A percentile compares a stretch with the other conserved stretches of the same genome.
Evolutionary conservation across 2,888 invertebrate species (phyloP).

Genomic region (Augochlorella aurata): DNA sequence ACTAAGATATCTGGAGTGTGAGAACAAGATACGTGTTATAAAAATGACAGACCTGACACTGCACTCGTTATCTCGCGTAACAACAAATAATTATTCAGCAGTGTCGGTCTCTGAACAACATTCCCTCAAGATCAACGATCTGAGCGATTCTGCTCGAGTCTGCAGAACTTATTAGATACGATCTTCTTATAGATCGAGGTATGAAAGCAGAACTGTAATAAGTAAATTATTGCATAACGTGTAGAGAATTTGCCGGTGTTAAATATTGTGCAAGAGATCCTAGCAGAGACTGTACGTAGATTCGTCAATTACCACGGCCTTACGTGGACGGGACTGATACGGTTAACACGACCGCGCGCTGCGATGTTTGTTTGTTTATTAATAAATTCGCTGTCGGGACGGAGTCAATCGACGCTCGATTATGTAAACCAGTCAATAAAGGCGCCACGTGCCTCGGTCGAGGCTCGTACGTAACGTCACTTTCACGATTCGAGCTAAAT

Average conservation of each 20-base stretch:
- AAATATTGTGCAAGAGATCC: background rate
- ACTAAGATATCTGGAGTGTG: background rate
- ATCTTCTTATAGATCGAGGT: too few relatives aligned
- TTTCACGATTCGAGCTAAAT: constrained; percentile 46
- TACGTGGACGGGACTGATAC: constrained; percentile 14
- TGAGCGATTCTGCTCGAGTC: too few relatives aligned
- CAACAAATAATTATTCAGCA: background rate
- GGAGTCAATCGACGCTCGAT: constrained; percentile 32
- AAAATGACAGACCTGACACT: background rate
- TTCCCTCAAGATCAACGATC: background rate
- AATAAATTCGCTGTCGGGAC: constrained; percentile 45
- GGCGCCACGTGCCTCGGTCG: constrained; percentile 39
- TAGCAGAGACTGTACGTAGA: background rate
- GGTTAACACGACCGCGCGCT: background rate
- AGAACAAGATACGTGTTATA: background rate
- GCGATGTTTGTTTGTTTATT: constrained; percentile 46
- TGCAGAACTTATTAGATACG: too few relatives aligned
- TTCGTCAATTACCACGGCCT: background rate
- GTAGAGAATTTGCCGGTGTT: too few relatives aligned
- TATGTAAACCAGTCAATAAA: constrained; percentile 50
- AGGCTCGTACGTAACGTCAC: constrained; percentile 40
- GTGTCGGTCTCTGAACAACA: background rate
- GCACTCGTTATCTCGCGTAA: background rate
- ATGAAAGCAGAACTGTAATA: too few relatives aligned
- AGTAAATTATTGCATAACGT: too few relatives aligned